Evolutionary conservation across 2,888 invertebrate genomes (phyloP), one percentile per base, ranked within the genome.

Genomic region (Melanophora roralis): DNA sequence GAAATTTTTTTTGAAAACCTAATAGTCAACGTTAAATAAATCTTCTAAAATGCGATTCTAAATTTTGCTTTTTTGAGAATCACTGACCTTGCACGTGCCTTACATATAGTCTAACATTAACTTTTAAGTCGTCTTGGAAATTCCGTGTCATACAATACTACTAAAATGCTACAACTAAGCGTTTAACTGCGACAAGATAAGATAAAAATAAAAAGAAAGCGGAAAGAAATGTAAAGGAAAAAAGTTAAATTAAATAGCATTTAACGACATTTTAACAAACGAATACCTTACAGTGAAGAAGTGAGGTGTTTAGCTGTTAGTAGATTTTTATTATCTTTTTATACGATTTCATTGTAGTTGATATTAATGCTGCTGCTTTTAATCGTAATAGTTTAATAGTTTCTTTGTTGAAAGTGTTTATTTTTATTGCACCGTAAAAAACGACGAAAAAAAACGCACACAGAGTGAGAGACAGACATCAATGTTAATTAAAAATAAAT

Each of bases 171-270:
- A 14, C 60, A 21, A 60, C 38, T 60, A 38, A 36, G n/a, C 14
- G 27, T 43, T n/a, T 62, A 49, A 11, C 21, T 32, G 47, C 64
- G 19, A 60, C 12, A 27, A 49, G 8, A 57, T 21, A 45, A 16
- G 40, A 65, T 40, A 59, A 36, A 27, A 14, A 38, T 7, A 51
- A 55, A 51, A 32, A 55, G 43, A 43, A 62, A 21, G 27, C 3
- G 34, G 34, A 62, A 36, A 21, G 27, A 9, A 34, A 12, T 0
- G n/a, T 19, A 49, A 55, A 53, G 27, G 16, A 55, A 59, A 73
- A 64, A 68, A 49, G 32, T 71, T 9, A 53, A 69, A 68, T 62
- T 76, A 69, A 69, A 76, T 62, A 27, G 53, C 45, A 68, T 68
- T 76, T 62, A 62, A 49, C 40, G 65, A 49, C 74, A 49, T 74